Conservation (phyloP, 2,888 invertebrate species). For the Synergus itoensis region DNA sequence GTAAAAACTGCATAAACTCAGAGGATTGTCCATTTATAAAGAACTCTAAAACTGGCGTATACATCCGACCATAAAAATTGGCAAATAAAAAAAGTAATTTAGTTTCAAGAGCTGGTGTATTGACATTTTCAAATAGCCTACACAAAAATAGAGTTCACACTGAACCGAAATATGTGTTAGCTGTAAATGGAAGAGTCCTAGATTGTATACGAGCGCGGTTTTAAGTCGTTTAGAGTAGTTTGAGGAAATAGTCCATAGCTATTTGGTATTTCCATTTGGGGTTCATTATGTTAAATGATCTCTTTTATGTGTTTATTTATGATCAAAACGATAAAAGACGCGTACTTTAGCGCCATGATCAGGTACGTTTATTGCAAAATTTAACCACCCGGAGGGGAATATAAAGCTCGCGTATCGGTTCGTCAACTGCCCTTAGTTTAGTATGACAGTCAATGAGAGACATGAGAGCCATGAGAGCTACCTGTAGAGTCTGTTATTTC, state of each 20-base stretch:
- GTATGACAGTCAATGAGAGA: neutral
- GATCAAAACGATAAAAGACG: slow-evolving; percentile 30
- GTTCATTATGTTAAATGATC: slow-evolving; percentile 37
- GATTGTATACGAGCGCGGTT: slow-evolving; percentile 10
- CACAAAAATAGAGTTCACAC: slow-evolving; percentile 55
- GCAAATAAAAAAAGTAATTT: slow-evolving; percentile 12
- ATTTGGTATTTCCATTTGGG: slow-evolving; percentile 6
- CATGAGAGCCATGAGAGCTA: neutral
- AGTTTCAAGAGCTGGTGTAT: neutral
- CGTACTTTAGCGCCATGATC: slow-evolving; percentile 3
- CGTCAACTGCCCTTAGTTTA: neutral
- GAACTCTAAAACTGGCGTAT: slow-evolving; percentile 11
- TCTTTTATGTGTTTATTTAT: slow-evolving; percentile 29
- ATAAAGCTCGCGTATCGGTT: neutral
- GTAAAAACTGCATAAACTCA: slow-evolving; percentile 21
- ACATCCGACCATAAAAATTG: slow-evolving; percentile 20
- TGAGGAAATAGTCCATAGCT: slow-evolving; percentile 14
- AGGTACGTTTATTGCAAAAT: slow-evolving; percentile 9
- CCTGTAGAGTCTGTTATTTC: slow-evolving; percentile 28
- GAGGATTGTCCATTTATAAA: slow-evolving; percentile 14
- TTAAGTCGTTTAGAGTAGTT: slow-evolving; percentile 22
- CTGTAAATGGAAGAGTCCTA: slow-evolving; percentile 44
- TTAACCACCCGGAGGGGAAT: slow-evolving; percentile 4
- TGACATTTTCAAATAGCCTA: slow-evolving; percentile 40
- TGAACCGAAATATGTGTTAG: slow-evolving; percentile 49